Evolutionary conservation across 2,113 vertebrate genomes (phyloP), one percentile per base, ranked within the genome.

Genomic region (Esox niger): DNA sequence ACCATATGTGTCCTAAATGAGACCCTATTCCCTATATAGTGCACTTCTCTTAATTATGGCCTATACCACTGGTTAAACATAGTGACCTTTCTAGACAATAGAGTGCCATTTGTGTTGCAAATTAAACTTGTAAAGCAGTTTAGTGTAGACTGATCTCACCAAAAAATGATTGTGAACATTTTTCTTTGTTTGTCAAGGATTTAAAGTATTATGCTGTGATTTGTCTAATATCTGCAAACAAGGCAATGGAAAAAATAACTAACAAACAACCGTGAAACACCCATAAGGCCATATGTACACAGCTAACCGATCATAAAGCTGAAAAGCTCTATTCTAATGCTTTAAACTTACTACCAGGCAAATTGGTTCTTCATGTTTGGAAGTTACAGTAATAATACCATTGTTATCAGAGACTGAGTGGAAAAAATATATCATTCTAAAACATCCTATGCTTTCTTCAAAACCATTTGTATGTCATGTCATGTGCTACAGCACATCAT

Each of bases 401-500:
- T 49, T 8, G 2, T n/a, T 52, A 52, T n/a, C n/a, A 21, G 29
- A 17, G 7, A 8, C 59, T 23, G 59, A 6, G 17, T 62, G 30
- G 59, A 7, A 62, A 25, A 65, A 58, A 32, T 33, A 38, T 52
- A 25, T 61, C 29, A 25, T 55, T 67, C 46, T 73, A 62, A 62
- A 61, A 58, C 46, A 56, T 68, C 69, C 66, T 70, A 68, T 35
- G 56, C 32, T 62, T 52, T 65, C 52, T 60, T 64, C 11, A 7
- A 38, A 35, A 33, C 3, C 2, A 7, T 5, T 8, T 29, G 8
- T 35, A 68, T 27, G 38, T 68, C 15, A 29, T 38, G 30, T 70
- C 27, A 62, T 55, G 57, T 62, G 33, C 33, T 61, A 59, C 60
- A 46, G 52, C 66, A 78, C 63, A 67, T 65, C 62, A 55, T 70